Base-by-base conservation (phyloP, 2,113 vertebrate genomes). In the Calyptommatus sinebrachiatus region DNA sequence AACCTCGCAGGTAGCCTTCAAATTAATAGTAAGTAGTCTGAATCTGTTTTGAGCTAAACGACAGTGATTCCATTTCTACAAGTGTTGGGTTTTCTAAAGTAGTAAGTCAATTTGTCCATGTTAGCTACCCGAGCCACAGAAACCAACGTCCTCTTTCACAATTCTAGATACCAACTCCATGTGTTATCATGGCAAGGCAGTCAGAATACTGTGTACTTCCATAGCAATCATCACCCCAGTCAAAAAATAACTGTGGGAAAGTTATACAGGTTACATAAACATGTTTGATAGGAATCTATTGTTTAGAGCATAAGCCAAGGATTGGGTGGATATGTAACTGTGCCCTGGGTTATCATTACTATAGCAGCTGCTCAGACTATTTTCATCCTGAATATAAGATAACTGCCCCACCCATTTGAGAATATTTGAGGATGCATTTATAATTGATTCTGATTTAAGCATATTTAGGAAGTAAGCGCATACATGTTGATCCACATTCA, bases 21-120 rank as follows among this genome's bases (percentile, higher is more conserved):
- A 71, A 80, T 86, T 84, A 86, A 82, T 60, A 76, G 83, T 83
- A 80, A 80, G 88, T 83, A 73, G 77, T 79, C 86, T 85, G 83
- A 78, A 66, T 29, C 6, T 18, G 65, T 14, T 66, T 65, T 57
- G 53, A 14, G 14, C 14, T 57, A 57, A 57, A 57, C 18, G 53
- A 57, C 14, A 18, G 18, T 57, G 4, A 57, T 66, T 66, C 6
- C 21, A 29, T 66, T 66, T 66, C n/a, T 66, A 16, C 14, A 66
- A 16, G 5, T 1, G 18, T 29, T 66, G 28, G 65, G 11, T 29
- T 66, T 16, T 66, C 29, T 66, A 66, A 66, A 29, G 29, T 16
- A 70, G 85, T 83, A 81, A 82, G 14, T 21, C 87, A 60, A 84
- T 80, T 70, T 7, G 73, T 84, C 82, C 61, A 66, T 78, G 83